phyloP scores from a whole-genome alignment of 2,888 invertebrate genomes.

The Leptopilina syphax region DNA sequence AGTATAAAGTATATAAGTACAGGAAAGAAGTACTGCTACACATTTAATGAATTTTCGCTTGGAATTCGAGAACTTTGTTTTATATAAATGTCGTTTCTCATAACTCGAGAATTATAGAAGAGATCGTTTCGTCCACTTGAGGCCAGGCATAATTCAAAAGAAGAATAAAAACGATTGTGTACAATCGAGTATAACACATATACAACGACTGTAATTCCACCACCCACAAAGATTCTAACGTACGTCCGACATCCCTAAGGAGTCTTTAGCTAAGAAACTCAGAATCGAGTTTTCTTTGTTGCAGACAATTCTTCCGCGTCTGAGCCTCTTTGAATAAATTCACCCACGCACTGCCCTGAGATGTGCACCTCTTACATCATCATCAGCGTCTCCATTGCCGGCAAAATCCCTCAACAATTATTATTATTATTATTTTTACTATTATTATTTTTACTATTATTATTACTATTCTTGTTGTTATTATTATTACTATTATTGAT shows the following conservation, averaged over 20 bases:
- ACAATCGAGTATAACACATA: slow-evolving; percentile 30
- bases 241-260: slow-evolving; percentile 34
- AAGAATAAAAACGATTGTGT: slow-evolving; percentile 30
- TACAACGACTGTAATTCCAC: slow-evolving; percentile 38
- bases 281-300: slow-evolving; percentile 48
- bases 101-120: slow-evolving; percentile 32
- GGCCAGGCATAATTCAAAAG: slow-evolving; percentile 28
- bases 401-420: neutral
- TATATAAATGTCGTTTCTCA: slow-evolving; percentile 11
- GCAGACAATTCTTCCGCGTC: slow-evolving; percentile 53
- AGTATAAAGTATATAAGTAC: too few species aligned
- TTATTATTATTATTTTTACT: neutral
- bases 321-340: slow-evolving; percentile 50
- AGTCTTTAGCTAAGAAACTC: slow-evolving; percentile 38
- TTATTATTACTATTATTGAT: neutral
- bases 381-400: slow-evolving; percentile 28
- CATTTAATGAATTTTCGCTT: slow-evolving; percentile 12
- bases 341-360: slow-evolving; percentile 48
- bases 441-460: too few species aligned
- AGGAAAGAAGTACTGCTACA: too few species aligned
- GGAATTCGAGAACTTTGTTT: neutral
- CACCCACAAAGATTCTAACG: slow-evolving; percentile 47
- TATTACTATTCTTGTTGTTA: neutral
- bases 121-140: slow-evolving; percentile 38
- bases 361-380: slow-evolving; percentile 46